A percentile compares a stretch with the other conserved stretches of the same genome.
Evolutionary conservation across 1,140 invertebrate species (phyloP).

Genomic region (Pseudomyrmex concolor): DNA sequence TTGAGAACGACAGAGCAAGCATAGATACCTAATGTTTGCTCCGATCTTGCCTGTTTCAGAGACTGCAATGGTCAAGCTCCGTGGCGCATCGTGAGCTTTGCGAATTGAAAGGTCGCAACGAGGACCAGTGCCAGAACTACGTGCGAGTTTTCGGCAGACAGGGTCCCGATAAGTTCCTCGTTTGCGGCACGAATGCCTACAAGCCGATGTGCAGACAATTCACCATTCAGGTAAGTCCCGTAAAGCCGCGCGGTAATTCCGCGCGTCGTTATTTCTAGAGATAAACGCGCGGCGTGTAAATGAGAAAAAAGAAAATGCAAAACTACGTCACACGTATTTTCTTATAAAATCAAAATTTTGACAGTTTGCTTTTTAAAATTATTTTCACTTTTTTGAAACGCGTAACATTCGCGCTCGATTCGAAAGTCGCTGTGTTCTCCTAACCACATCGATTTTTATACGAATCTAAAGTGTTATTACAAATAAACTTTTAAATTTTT

Average conservation of each 20-base stretch:
- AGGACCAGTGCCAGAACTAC: constrained; percentile 97
- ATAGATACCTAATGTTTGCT: constrained; percentile 47
- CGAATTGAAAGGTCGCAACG: constrained; percentile 93
- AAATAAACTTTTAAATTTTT: too few relatives aligned
- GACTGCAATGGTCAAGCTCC: constrained; percentile 94
- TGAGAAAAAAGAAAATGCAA: neutral
- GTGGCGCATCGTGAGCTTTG: constrained; percentile 93
- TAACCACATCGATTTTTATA: too few relatives aligned
- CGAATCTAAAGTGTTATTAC: too few relatives aligned
- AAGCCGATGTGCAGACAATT: constrained; percentile 96
- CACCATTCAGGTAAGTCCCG: constrained; percentile 84
- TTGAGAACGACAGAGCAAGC: neutral
- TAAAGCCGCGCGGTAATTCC: neutral
- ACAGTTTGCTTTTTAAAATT: too few relatives aligned
- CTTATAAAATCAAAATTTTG: too few relatives aligned
- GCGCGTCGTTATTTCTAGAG: neutral
- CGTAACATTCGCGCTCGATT: too few relatives aligned
- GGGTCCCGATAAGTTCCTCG: constrained; percentile 90
- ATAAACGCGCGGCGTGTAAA: neutral
- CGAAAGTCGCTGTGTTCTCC: too few relatives aligned
- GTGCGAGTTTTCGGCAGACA: constrained; percentile 93
- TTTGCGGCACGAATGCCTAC: constrained; percentile 99
- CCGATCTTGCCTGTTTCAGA: constrained; percentile 85
- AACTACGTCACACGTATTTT: neutral
- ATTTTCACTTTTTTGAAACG: too few relatives aligned